These are phyloP conservation scores for Ellobius talpinus DNA, from an alignment of 2,113 vertebrate genomes.

Conservation along the genomic window DNA sequence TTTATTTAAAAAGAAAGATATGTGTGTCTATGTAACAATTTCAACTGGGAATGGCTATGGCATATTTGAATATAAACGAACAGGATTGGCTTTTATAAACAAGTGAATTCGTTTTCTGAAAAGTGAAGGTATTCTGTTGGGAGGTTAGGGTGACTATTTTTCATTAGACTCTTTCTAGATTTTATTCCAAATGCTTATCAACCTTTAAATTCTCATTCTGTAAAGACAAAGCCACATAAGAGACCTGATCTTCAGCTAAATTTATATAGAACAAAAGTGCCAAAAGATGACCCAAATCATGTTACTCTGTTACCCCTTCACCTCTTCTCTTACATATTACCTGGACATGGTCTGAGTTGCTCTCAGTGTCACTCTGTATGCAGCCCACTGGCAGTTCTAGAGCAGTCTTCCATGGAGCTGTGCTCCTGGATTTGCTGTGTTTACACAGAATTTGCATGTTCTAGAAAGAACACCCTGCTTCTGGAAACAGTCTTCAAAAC, in stretches of 20 bases:
- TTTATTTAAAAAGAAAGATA: constrained; percentile 64
- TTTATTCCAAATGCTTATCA: constrained; percentile 51
- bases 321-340: constrained; percentile 7
- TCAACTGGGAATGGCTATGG: constrained; percentile 1
- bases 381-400: neutral
- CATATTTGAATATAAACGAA: constrained; percentile 37
- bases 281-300: neutral
- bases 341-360: neutral
- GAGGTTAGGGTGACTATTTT: constrained; percentile 54
- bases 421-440: neutral
- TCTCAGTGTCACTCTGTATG: neutral
- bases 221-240: constrained; percentile 41
- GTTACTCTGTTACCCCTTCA: constrained; percentile 23
- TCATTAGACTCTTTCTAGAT: constrained; percentile 3
- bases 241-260: constrained; percentile 33
- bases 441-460: constrained; percentile 32
- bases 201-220: constrained; percentile 21
- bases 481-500: constrained; percentile 13
- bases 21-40: neutral
- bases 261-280: neutral
- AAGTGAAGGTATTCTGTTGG: constrained; percentile 46
- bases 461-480: constrained; percentile 38
- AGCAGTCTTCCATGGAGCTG: neutral
- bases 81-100: constrained; percentile 42
- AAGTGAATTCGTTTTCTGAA: constrained; percentile 50